Base-by-base conservation (phyloP, 2,797 vertebrate genomes). In the Microchirus variegatus region DNA sequence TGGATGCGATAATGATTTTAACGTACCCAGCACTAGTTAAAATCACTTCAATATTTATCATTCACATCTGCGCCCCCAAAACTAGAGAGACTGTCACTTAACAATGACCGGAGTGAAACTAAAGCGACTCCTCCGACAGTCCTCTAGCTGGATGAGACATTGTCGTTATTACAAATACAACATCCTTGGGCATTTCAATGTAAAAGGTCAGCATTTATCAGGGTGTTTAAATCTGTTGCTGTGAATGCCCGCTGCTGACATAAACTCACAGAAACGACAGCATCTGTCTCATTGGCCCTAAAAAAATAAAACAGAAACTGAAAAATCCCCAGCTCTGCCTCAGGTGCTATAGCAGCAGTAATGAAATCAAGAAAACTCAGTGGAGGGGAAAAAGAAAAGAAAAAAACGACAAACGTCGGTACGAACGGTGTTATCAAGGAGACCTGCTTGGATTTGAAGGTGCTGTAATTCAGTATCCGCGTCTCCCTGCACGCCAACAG, bases 181-280 rank as follows among this genome's bases (percentile, higher is more conserved):
- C 55, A 42, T 62, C 58, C 58, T 31, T 3, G 48, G 17, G 53
- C 59, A 38, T 49, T 53, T 43, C 59, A 53, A 26, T 62, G 26
- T 44, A 22, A 22, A 22, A 75, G 67, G 73, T 70, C 67, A 62
- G 22, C 22, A 22, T 22, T 22, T 22, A 22, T 22, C 22, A 22
- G 22, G 22, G 47, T 43, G 22, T 63, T 54, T 37, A 46, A 66
- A 54, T 50, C 31, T 41, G 38, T 22, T 14, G 35, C 45, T 14
- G 11, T 13, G 57, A 31, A 38, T 64, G 38, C 18, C 22, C 22
- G 49, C 53, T 36, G 45, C 35, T 41, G 49, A 62, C 40, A 16
- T 60, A 19, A 12, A 2, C 53, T 14, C 54, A 71, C 26, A 63
- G 41, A 26, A 50, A 51, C 11, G 8, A 16, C 8, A 52, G 37